These are phyloP conservation scores for Anguilla pacifica DNA, from an alignment of 2,797 vertebrate genomes.

Conservation along the genomic window DNA sequence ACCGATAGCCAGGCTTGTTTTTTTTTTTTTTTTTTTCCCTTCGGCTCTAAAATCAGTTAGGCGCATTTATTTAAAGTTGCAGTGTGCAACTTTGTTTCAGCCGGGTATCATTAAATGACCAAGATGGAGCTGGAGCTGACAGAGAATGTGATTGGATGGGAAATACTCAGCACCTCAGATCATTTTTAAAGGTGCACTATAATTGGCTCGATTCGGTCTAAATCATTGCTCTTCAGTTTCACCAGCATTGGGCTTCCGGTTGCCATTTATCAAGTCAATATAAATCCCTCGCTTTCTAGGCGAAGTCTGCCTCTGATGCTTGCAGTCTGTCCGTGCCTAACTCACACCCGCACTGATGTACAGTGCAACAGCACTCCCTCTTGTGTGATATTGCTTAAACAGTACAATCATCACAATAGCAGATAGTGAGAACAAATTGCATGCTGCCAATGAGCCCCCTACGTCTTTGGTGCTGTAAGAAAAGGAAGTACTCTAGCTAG, in stretches of 20 bases:
- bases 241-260: no score
- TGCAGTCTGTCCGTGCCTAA: no score
- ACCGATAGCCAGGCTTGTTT: conserved; percentile 29
- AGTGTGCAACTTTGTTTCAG: not conserved
- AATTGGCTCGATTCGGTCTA: not conserved
- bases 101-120: not conserved
- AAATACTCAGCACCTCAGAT: not conserved
- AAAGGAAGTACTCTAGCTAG: no score
- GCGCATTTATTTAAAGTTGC: not conserved
- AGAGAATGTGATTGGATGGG: not conserved
- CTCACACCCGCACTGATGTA: not conserved
- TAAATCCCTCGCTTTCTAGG: no score
- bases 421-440: not conserved
- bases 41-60: not conserved
- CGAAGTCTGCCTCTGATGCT: no score
- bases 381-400: not conserved
- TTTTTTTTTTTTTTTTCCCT: not conserved
- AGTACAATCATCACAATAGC: not conserved
- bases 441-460: not conserved
- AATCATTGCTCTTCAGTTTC: not conserved
- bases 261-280: no score
- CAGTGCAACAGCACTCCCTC: not conserved
- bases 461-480: no score
- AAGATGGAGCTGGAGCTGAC: not conserved
- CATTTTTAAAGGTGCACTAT: not conserved